Base-by-base conservation (phyloP, 2,888 invertebrate species). In the Eustalomyia histrio region DNA sequence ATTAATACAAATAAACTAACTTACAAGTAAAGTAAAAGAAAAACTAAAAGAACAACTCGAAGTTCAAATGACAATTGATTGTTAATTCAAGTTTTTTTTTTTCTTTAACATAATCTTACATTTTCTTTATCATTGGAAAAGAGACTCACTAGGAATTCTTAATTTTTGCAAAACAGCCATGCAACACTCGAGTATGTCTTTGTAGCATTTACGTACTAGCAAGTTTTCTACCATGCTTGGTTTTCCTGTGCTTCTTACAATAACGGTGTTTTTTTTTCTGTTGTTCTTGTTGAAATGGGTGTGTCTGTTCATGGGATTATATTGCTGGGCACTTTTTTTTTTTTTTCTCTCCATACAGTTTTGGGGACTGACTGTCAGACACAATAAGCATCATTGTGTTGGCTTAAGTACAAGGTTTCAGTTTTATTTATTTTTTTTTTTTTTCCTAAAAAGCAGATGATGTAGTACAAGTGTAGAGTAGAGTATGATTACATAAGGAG, bases 321-420 rank as follows among this genome's bases (percentile, higher is more conserved):
- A 71, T 60, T 52, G 65, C 65, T 60, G 81, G 74, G 69, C 76
- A 60, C 63, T 61, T 24, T 10, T 63, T 63, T 10, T 8, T 35
- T 29, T 17, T n/a, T 52, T 52, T n/a, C 43, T 47, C 21, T 61
- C 21, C 39, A 24, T 47, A 24, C 24, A 3, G 5, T 71, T 63
- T 64, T 65, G 61, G 86, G 84, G 87, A 88, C 87, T 72, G 35
- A 74, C 69, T 82, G 82, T 78, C 83, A 83, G 83, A 84, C 83
- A 80, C 81, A 80, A 83, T 83, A 76, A 80, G 82, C 75, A 78
- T 84, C 80, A 76, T 82, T 63, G 76, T 67, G 65, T 64, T 60
- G 71, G 76, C 76, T 83, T 76, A 78, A 78, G 81, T 74, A 64
- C 68, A 73, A 61, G 72, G 74, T 76, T 80, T 76, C 71, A 69